Percentiles rank a stretch among this genome's conserved stretches.
phyloP scores from a whole-genome alignment of 2,888 invertebrate species.

The Litoditis marina region DNA sequence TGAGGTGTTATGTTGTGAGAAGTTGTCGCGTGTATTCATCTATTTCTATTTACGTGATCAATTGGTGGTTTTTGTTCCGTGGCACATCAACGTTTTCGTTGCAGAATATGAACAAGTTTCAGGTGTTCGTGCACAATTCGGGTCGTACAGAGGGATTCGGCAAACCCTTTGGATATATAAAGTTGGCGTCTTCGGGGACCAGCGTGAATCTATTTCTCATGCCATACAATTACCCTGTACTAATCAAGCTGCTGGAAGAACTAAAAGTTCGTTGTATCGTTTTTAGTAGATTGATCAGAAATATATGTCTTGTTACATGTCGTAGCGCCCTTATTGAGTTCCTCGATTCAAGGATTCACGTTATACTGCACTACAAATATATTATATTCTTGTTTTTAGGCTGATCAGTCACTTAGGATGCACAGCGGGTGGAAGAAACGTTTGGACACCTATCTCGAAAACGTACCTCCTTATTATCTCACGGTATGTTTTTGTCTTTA shows the following conservation, averaged over 20 bases:
- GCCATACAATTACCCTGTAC: constrained; percentile 95
- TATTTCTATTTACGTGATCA: constrained; percentile 3
- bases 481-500: constrained; percentile 71
- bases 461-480: constrained; percentile 94
- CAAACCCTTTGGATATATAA: constrained; percentile 93
- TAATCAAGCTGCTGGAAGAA: constrained; percentile 77
- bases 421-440: constrained; percentile 86
- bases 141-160: constrained; percentile 77
- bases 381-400: constrained; percentile 8
- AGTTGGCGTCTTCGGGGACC: constrained; percentile 86
- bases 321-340: no score
- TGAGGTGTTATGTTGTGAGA: no score
- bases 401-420: constrained; percentile 79
- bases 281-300: neutral
- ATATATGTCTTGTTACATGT: no score
- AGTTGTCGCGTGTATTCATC: no score
- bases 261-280: constrained; percentile 24
- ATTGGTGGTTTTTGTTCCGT: no score
- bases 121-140: constrained; percentile 86
- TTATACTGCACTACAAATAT: neutral
- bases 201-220: constrained; percentile 94
- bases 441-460: constrained; percentile 87
- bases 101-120: constrained; percentile 28
- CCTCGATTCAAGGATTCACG: no score
- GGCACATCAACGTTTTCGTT: no score